These are phyloP conservation scores for Silvanus unidentatus DNA, from an alignment of 2,888 invertebrate genomes.

Conservation along the genomic window DNA sequence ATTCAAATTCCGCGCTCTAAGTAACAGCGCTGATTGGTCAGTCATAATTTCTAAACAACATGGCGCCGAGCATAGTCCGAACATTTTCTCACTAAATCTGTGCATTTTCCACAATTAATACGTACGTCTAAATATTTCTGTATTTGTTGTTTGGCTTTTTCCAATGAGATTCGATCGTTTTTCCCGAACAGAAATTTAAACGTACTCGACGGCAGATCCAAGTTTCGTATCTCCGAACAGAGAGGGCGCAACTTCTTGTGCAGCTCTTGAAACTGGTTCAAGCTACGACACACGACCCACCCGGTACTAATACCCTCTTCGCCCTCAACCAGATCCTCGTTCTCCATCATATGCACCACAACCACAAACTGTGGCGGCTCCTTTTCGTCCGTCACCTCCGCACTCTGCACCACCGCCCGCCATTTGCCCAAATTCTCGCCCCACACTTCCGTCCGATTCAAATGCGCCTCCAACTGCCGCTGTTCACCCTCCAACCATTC, in stretches of 20 bases:
- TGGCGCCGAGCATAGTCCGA: no score
- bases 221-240: slow-evolving; percentile 71
- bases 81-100: no score
- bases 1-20: no score
- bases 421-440: slow-evolving; percentile 83
- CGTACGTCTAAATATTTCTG: slow-evolving; percentile 81
- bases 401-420: slow-evolving; percentile 79
- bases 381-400: slow-evolving; percentile 61
- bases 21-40: no score
- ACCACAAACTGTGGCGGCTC: slow-evolving; percentile 66
- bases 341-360: slow-evolving; percentile 72
- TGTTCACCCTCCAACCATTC: slow-evolving; percentile 77
- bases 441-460: slow-evolving; percentile 83
- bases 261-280: slow-evolving; percentile 66
- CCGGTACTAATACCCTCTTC: slow-evolving; percentile 56
- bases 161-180: slow-evolving; percentile 71
- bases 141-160: slow-evolving; percentile 75
- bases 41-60: no score
- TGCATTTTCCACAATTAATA: slow-evolving; percentile 17
- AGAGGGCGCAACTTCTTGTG: slow-evolving; percentile 79
- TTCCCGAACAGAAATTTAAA: slow-evolving; percentile 79
- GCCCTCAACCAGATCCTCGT: slow-evolving; percentile 53
- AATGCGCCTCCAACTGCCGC: slow-evolving; percentile 74
- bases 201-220: slow-evolving; percentile 77
- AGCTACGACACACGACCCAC: slow-evolving; percentile 60